Percentiles rank a stretch among this genome's conserved stretches.
These are phyloP conservation scores for Eunapius fragilis DNA, from an alignment of 37 sponge, comb jelly and placozoan species.

Conservation along the genomic window DNA sequence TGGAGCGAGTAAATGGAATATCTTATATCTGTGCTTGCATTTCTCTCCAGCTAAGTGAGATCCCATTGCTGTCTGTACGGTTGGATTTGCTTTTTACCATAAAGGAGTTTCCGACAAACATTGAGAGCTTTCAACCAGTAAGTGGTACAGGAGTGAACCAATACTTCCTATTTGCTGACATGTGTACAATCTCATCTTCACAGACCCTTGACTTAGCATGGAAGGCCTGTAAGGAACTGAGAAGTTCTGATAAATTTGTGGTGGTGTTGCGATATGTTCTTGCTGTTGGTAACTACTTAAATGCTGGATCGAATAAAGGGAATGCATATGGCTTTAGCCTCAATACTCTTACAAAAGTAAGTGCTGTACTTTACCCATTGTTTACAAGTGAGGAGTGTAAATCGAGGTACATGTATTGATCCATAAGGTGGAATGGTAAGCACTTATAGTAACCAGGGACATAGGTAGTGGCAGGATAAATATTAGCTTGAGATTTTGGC, in stretches of 20 bases:
- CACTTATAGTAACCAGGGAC: too few relatives aligned
- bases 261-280: conserved; percentile 72
- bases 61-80: conserved; percentile 56
- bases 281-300: conserved; percentile 88
- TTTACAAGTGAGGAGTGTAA: not conserved
- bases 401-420: too few relatives aligned
- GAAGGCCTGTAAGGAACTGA: conserved; percentile 72
- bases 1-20: too few relatives aligned
- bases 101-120: conserved; percentile 72
- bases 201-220: conserved; percentile 68
- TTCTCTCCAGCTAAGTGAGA: conserved; percentile 57
- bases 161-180: not conserved
- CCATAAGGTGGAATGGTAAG: too few relatives aligned
- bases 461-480: too few relatives aligned
- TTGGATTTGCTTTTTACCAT: conserved; percentile 78
- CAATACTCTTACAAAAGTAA: conserved; percentile 64
- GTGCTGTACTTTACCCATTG: not conserved
- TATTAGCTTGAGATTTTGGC: too few relatives aligned
- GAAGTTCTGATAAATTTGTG: conserved; percentile 40
- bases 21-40: not conserved
- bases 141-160: conserved; percentile 2
- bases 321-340: conserved; percentile 84
- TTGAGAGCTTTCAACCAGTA: conserved; percentile 80
- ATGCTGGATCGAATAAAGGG: conserved; percentile 74
- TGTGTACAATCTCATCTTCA: not conserved